Evolutionary conservation across 2,888 invertebrate genomes (phyloP), one percentile per base, ranked within the genome.

Genomic region (Drosophila mimetica): DNA sequence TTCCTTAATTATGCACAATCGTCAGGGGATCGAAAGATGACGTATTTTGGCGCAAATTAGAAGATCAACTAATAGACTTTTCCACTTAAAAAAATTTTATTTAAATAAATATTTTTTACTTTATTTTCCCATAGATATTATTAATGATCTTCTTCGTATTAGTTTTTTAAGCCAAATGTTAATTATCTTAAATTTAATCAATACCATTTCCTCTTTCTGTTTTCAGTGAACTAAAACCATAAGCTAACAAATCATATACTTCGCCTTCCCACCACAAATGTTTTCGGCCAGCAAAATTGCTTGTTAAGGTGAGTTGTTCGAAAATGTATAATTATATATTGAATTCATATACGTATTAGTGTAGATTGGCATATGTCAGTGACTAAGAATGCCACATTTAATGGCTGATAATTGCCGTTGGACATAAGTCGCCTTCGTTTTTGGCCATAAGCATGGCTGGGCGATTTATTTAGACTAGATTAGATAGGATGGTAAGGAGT

Each of bases 251-350:
- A 71, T 57, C 41, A 63, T 37, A 76, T 54, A 47, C 13, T 32
- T 50, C 22, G 20, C 44, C 55, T 65, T 37, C 18, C 48, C 50
- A 51, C 14, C 65, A 65, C 66, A 74, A 82, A 82, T 79, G 83
- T 76, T 71, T 79, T 71, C 67, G 69, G 64, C 63, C 75, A 60
- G 41, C 67, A 71, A 72, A 69, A 69, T 64, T 44, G 47, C 54
- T 67, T 52, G 71, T 73, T 79, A 79, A 79, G 79, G 79, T 79
- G 57, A 80, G 79, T 73, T 72, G 34, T 34, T 66, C 9, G 9
- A 5, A 5, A 32, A 46, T 47, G 28, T 65, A 52, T 65, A 47
- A 47, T 66, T 54, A 66, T 66, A 44, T 52, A 53, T 65, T 39
- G 22, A 42, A 47, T 32, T 18, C 18, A 25, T 6, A 59, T 47